Base-by-base conservation (phyloP, 2,888 invertebrate species). In the Junonia oenone region DNA sequence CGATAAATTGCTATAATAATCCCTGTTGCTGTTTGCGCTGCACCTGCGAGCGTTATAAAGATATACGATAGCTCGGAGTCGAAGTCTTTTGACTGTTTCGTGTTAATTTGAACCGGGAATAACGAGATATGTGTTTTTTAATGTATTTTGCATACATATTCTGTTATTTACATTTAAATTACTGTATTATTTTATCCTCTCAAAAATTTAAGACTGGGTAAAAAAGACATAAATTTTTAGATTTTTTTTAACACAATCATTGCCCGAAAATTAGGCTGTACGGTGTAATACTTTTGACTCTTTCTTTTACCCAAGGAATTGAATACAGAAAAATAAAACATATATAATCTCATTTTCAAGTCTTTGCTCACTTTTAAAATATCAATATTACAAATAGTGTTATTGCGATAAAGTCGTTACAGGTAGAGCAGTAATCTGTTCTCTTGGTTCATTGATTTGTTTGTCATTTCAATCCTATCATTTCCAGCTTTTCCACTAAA, bases 1-100 rank as follows among this genome's bases (percentile, higher is more conserved):
- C 54, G 59, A 56, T 59, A 61, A 55, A 59, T 61, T 58, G 46
- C 48, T 45, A 49, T 51, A 43, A 52, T 58, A 61, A 58, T 61
- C 58, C 55, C 15, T 58, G 58, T 55, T 51, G 46, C 49, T 55
- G 51, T 57, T 57, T 49, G 11, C 40, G 29, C 11, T 52, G 55
- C 58, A 61, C 55, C 58, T 58, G 61, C 43, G 60, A 63, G 56
- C 52, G 46, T 46, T 35, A 38, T 15, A 49, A 50, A 45, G 45
- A 50, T 45, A 45, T 55, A 50, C 37, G 35, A 45, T 26, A 33
- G 13, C 4, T 35, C 14, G 13, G 33, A 14, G n/a, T 19, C 13
- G 14, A 14, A 45, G 46, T 46, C 6, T 22, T 1, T 31, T 15
- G 22, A 46, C 2, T 29, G 27, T 46, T 33, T 31, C 15, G 17